Percentiles rank a stretch among this genome's conserved stretches.
These are phyloP conservation scores for Linepithema humile DNA, from an alignment of 1,140 invertebrate species.

Conservation along the genomic window DNA sequence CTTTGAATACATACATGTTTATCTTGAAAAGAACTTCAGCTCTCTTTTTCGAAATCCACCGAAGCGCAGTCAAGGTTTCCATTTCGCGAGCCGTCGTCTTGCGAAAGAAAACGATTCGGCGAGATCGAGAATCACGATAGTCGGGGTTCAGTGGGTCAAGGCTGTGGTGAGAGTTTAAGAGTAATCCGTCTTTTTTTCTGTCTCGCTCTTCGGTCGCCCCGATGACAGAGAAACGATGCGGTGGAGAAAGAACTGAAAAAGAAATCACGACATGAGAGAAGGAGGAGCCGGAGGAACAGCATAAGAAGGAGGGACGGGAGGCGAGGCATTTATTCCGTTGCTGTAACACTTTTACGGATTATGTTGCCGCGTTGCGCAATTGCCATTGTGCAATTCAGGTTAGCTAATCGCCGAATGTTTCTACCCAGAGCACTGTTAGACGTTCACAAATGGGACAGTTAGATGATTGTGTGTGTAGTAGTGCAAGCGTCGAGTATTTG, in stretches of 20 bases:
- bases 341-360: conserved; percentile 74
- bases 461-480: not conserved
- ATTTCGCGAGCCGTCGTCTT: not conserved
- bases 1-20: no score
- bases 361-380: conserved; percentile 70
- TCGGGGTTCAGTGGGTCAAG: conserved; percentile 72
- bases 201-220: conserved; percentile 9
- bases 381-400: conserved; percentile 61
- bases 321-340: conserved; percentile 53
- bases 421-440: conserved; percentile 69
- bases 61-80: not conserved
- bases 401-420: conserved; percentile 73
- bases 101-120: conserved; percentile 41
- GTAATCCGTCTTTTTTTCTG: conserved; percentile 55
- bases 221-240: conserved; percentile 42
- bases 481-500: not conserved
- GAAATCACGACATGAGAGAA: not conserved
- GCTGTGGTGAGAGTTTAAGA: conserved; percentile 71
- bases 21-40: no score
- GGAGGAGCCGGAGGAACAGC: not conserved
- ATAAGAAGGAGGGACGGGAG: not conserved
- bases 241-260: conserved; percentile 50
- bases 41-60: not conserved
- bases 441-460: conserved; percentile 65
- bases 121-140: conserved; percentile 57